phyloP scores from a whole-genome alignment of 2,113 vertebrate genomes.

The Hippopotamus amphibius region DNA sequence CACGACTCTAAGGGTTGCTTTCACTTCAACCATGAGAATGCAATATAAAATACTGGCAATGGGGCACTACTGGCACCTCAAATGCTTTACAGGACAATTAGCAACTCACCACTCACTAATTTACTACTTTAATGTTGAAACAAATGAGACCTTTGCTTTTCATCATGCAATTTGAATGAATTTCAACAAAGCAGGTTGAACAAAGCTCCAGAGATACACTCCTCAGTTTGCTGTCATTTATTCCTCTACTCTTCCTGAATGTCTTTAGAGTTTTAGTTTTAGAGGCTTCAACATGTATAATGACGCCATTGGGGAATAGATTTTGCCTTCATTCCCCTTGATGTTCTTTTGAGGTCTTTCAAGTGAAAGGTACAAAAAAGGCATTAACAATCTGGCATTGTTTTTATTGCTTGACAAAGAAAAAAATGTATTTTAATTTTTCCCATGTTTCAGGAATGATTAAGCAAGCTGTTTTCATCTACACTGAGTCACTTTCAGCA shows the following conservation, averaged over 20 bases:
- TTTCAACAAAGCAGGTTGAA: conserved; percentile 86
- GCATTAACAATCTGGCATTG: conserved; percentile 87
- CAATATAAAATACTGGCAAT: conserved; percentile 83
- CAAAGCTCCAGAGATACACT: conserved; percentile 84
- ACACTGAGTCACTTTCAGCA: conserved; percentile 78
- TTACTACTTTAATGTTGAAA: conserved; percentile 87
- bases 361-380: conserved; percentile 87
- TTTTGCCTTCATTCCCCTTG: conserved; percentile 85
- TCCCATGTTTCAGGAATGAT: conserved; percentile 84
- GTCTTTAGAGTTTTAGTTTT: conserved; percentile 83
- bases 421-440: conserved; percentile 88
- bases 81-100: conserved; percentile 86
- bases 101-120: conserved; percentile 85
- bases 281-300: conserved; percentile 87
- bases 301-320: conserved; percentile 86
- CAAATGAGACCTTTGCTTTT: conserved; percentile 88
- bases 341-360: conserved; percentile 87
- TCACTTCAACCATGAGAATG: conserved; percentile 78
- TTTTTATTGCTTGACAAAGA: conserved; percentile 85
- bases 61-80: conserved; percentile 77
- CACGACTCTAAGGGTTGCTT: conserved; percentile 14
- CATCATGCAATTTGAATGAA: conserved; percentile 87
- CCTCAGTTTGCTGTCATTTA: conserved; percentile 85
- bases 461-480: conserved; percentile 82
- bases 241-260: conserved; percentile 80